A percentile compares a stretch with the other conserved stretches of the same genome.
phyloP scores from a whole-genome alignment of 2,888 invertebrate genomes.

The Hemaris fuciformis region DNA sequence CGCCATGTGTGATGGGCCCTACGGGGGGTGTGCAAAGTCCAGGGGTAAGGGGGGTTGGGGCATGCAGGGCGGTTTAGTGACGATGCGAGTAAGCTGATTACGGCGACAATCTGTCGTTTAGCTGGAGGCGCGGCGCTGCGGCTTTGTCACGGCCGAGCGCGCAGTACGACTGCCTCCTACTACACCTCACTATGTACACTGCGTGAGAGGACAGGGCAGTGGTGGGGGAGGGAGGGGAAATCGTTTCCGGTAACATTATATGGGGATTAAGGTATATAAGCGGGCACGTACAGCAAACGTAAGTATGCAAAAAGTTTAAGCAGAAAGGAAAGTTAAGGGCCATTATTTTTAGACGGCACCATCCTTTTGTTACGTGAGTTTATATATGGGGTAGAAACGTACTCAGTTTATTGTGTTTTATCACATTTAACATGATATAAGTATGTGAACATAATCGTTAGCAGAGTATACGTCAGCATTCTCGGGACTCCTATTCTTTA shows the following conservation, averaged over 20 bases:
- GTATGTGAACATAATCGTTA: no score
- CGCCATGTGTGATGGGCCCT: neutral
- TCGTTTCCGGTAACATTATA: neutral
- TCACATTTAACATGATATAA: no score
- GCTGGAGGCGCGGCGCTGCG: neutral
- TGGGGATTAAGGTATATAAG: neutral
- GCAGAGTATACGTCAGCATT: no score
- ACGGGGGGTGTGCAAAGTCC: neutral
- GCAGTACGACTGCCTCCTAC: neutral
- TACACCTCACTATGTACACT: neutral
- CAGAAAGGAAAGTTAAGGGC: constrained; percentile 1
- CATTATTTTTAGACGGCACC: neutral
- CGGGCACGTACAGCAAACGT: neutral
- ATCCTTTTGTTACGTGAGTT: neutral
- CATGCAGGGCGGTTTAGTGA: neutral
- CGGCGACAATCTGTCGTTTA: neutral
- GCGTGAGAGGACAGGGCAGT: neutral
- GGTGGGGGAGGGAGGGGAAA: neutral
- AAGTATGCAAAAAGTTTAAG: constrained; percentile 8
- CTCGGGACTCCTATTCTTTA: no score
- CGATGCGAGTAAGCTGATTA: neutral
- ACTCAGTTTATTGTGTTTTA: neutral
- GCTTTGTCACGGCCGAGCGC: neutral
- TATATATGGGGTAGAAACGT: neutral
- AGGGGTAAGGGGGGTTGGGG: neutral